phyloP scores from a whole-genome alignment of 2,113 vertebrate genomes.

The Pterocles gutturalis region DNA sequence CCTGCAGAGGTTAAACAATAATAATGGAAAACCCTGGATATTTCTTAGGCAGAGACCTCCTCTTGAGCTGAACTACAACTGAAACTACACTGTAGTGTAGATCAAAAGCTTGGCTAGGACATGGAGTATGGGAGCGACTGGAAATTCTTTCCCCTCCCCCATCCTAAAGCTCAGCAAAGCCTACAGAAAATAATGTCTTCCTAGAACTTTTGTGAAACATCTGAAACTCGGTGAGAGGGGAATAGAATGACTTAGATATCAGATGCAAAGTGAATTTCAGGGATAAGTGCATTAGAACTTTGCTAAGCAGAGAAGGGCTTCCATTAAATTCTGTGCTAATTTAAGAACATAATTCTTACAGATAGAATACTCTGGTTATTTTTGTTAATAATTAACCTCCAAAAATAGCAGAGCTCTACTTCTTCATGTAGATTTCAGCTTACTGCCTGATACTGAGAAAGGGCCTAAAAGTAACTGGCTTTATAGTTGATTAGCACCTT shows the following conservation, averaged over 20 bases:
- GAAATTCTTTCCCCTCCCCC: not conserved
- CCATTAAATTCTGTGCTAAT: conserved; percentile 19
- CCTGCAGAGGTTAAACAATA: not conserved
- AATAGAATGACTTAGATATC: not conserved
- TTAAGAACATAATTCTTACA: conserved; percentile 34
- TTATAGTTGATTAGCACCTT: conserved; percentile 6
- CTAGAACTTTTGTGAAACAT: not conserved
- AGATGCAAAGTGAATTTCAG: conserved; percentile 36
- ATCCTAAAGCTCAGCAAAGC: not conserved
- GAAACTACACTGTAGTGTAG: not conserved
- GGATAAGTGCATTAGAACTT: not conserved
- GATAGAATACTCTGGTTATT: conserved; percentile 28
- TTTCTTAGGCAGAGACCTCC: not conserved
- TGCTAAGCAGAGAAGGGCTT: not conserved
- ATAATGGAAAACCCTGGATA: not conserved
- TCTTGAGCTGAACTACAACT: not conserved
- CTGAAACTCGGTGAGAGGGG: not conserved
- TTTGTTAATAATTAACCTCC: conserved; percentile 43
- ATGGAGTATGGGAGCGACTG: not conserved
- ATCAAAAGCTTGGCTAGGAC: not conserved
- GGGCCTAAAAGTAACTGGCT: not conserved
- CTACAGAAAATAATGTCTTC: not conserved
- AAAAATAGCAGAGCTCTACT: conserved; percentile 37
- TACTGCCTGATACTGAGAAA: not conserved
- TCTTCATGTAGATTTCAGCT: conserved; percentile 12